Evolutionary conservation across 2,797 vertebrate genomes (phyloP).

Genomic region (Melanotaenia pygmaea): DNA sequence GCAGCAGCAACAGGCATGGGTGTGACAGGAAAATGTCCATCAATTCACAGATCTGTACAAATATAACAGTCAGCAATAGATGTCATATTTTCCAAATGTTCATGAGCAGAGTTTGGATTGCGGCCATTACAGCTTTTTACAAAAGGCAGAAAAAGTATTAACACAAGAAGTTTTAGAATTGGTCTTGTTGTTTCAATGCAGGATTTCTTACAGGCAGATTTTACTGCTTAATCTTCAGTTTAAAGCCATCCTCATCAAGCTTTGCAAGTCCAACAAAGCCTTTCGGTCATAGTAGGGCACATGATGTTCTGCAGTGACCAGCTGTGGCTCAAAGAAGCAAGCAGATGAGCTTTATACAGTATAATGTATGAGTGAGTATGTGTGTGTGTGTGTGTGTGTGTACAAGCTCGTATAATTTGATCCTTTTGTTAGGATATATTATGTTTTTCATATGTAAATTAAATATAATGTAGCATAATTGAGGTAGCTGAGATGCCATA

Average conservation of each 20-base stretch:
- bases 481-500: neutral
- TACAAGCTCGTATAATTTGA: neutral
- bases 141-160: constrained; percentile 29
- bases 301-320: constrained; percentile 60
- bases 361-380: constrained; percentile 21
- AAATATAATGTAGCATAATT: neutral
- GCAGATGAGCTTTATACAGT: constrained; percentile 37
- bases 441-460: neutral
- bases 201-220: constrained; percentile 74
- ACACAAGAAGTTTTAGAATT: constrained; percentile 39
- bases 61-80: constrained; percentile 48
- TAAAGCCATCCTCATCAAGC: constrained; percentile 75
- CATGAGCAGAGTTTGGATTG: constrained; percentile 2
- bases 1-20: constrained; percentile 48
- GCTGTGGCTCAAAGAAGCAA: constrained; percentile 66
- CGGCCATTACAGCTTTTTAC: constrained; percentile 22
- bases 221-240: constrained; percentile 75
- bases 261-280: constrained; percentile 63
- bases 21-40: constrained; percentile 46
- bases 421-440: neutral
- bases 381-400: constrained; percentile 11
- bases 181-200: constrained; percentile 43
- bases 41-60: constrained; percentile 43
- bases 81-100: constrained; percentile 61
- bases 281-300: constrained; percentile 44